Evolutionary conservation across 2,113 vertebrate genomes (phyloP), one percentile per base, ranked within the genome.

Genomic region (Scolopax mira): DNA sequence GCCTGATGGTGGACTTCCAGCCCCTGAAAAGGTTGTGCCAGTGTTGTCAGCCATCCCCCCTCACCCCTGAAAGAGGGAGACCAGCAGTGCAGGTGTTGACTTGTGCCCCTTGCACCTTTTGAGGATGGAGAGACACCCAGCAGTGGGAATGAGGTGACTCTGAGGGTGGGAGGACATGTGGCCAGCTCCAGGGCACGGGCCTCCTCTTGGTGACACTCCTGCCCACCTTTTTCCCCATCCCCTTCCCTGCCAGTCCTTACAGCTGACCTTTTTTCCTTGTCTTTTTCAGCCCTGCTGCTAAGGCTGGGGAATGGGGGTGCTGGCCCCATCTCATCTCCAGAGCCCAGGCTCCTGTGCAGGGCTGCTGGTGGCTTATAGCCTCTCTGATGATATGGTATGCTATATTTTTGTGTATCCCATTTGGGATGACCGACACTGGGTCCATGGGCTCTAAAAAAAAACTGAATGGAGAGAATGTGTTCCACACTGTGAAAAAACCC

Each of bases 151-250:
- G 27, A 69, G 54, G 48, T 58, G 66, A 27, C 49, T 62, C 13
- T 54, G 39, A 31, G 13, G 13, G 17, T 1, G 0, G 27, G 61
- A 61, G 12, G 5, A 17, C 37, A 9, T 5, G 0, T 39, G 28
- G 23, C 35, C 23, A 35, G 54, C 28, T 28, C 7, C 1, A 3
- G 22, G 25, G 10, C 69, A 28, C 0, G 2, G 13, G 13, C 21
- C 23, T 61, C 25, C 9, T 48, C 21, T 70, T 0, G 0, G 21
- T 87, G 65, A 49, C 10, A 11, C 4, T 77, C 33, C 33, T n/a
- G 42, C 8, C 2, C 23, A 19, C 24, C 9, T 72, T 58, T 48
- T 52, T 8, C 22, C 35, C 13, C 31, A 27, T 39, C 24, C n/a
- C 14, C 9, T 71, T 80, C 64, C 21, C 48, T 64, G 70, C 74